phyloP scores from a whole-genome alignment of 2,888 invertebrate genomes.

The Cheilosia soror region DNA sequence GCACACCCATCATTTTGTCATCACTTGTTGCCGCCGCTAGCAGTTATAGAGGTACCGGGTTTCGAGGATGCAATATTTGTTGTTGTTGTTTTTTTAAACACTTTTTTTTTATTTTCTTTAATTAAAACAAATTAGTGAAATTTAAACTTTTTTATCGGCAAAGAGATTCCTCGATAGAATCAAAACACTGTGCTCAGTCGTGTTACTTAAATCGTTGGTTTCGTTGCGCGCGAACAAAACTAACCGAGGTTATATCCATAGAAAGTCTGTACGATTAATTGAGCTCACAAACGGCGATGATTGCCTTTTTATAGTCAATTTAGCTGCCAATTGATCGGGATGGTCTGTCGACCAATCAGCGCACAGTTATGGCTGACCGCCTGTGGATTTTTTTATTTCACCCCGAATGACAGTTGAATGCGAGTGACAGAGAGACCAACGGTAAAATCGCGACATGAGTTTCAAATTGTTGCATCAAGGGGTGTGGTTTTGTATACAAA shows the following conservation, averaged over 20 bases:
- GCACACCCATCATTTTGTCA: constrained; percentile 47
- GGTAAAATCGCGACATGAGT: constrained; percentile 53
- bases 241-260: constrained; percentile 77
- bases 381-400: constrained; percentile 73
- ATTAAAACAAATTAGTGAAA: constrained; percentile 71
- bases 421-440: constrained; percentile 54
- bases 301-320: constrained; percentile 87
- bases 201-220: constrained; percentile 56
- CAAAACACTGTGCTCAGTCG: constrained; percentile 45
- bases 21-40: constrained; percentile 77
- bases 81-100: constrained; percentile 30
- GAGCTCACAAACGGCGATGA: constrained; percentile 84
- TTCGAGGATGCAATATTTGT: constrained; percentile 42
- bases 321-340: constrained; percentile 79
- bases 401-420: constrained; percentile 41
- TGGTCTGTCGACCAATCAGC: constrained; percentile 81
- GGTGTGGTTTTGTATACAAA: constrained; percentile 46
- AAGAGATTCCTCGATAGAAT: constrained; percentile 46
- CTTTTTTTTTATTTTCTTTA: constrained; percentile 36
- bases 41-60: constrained; percentile 26
- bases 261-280: constrained; percentile 83
- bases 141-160: constrained; percentile 43
- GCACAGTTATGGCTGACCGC: constrained; percentile 80
- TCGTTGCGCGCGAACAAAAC: constrained; percentile 64
- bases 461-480: constrained; percentile 42